Base-by-base conservation (phyloP, 1,140 invertebrate genomes). In the Hyles euphorbiae region DNA sequence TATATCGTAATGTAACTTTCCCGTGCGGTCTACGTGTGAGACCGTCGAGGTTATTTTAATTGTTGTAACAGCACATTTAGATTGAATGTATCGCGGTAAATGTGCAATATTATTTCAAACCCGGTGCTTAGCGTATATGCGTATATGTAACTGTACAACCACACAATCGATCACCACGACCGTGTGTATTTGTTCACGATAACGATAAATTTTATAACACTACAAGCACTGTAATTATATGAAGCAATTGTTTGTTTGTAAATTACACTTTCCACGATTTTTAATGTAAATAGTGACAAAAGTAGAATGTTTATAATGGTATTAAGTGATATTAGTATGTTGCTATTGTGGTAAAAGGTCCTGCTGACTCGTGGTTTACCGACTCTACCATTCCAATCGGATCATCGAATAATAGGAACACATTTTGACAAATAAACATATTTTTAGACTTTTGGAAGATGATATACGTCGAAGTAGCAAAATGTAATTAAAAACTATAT, bases 341-440 rank as follows among this genome's bases (percentile, higher is more conserved):
- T 74, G 67, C 62, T 74, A 68, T 76, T 76, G 64, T 60, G 50
- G 50, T 61, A 61, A 64, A 64, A 63, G 36, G 36, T 40, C 56
- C 60, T 66, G 64, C 59, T 66, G 55, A 65, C 46, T 74, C 59
- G 59, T 64, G 54, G 68, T 40, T 8, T 70, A 70, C 61, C 58
- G 57, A 72, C 70, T 73, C 69, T 58, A 79, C 70, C 80, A 83
- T 81, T 83, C 76, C 77, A 83, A 72, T 78, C 50, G 58, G 68
- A 78, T 60, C 57, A 71, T 65, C 53, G 61, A 72, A 66, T 62
- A 58, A 34, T 53, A 45, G 33, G 34, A 56, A 49, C 12, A 52
- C 43, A 63, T 59, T 48, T 11, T 64, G 57, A 63, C 65, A 65
- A 51, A 63, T 59, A 58, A 58, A 54, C 43, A 56, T 50, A 51